Evolutionary conservation across 2,113 vertebrate species (phyloP).

Genomic region (Entelurus aequoreus): DNA sequence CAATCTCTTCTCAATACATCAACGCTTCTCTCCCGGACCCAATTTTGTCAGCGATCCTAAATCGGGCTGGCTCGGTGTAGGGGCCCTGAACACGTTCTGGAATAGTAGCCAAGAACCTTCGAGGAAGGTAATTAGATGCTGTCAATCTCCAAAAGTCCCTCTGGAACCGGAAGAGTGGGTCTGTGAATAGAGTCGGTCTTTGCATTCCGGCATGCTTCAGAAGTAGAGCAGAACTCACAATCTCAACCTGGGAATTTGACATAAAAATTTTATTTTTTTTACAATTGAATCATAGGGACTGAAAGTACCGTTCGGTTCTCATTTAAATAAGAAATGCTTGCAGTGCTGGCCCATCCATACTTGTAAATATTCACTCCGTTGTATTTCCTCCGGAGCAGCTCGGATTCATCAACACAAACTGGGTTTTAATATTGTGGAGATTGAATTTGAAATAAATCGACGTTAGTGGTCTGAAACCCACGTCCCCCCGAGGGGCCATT

Average conservation of each 20-base stretch:
- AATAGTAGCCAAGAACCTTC: constrained; percentile 46
- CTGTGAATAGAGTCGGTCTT: constrained; percentile 39
- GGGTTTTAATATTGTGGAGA: constrained; percentile 26
- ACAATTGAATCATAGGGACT: constrained; percentile 10
- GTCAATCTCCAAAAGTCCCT: constrained; percentile 53
- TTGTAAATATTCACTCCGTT: constrained; percentile 6
- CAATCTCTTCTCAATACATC: constrained; percentile 50
- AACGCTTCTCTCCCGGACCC: constrained; percentile 56
- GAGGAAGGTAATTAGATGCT: constrained; percentile 63
- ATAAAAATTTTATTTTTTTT: constrained; percentile 19
- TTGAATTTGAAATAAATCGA: constrained; percentile 4
- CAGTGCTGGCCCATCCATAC: neutral
- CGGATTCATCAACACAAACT: constrained; percentile 12
- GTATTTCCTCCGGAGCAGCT: neutral
- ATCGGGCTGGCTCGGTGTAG: constrained; percentile 37
- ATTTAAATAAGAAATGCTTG: no score
- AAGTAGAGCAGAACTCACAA: constrained; percentile 35
- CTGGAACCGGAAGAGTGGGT: constrained; percentile 25
- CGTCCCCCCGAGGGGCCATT: no score
- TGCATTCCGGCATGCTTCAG: constrained; percentile 11
- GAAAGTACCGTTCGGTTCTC: constrained; percentile 21
- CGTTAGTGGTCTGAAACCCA: no score
- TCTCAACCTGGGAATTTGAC: constrained; percentile 10
- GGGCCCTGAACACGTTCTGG: constrained; percentile 38
- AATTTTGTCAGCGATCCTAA: constrained; percentile 60